Evolutionary conservation across 2,888 invertebrate genomes (phyloP).

Genomic region (Cylindroiulus punctatus): DNA sequence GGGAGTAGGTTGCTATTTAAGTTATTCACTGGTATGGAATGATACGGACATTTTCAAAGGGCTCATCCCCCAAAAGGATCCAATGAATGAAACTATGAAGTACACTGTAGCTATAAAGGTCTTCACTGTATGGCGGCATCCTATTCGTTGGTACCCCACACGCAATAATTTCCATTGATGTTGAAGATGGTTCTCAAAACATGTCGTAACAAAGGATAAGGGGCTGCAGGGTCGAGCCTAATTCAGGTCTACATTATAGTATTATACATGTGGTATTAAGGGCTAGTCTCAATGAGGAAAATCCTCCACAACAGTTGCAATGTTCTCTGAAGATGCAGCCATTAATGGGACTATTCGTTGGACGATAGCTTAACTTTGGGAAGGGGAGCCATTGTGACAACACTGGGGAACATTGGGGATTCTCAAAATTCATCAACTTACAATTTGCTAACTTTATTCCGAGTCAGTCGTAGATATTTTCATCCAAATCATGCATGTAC

Average conservation of each 20-base stretch:
- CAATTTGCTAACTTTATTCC: neutral
- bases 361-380: neutral
- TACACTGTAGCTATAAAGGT: neutral
- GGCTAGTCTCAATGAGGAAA: slow-evolving; percentile 26
- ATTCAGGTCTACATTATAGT: neutral
- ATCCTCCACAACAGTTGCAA: slow-evolving; percentile 16
- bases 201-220: neutral
- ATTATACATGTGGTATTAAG: slow-evolving; percentile 30
- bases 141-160: neutral
- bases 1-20: neutral
- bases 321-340: neutral
- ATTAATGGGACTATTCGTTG: neutral
- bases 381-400: neutral
- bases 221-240: neutral
- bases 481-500: neutral
- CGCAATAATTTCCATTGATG: slow-evolving; percentile 7
- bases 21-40: neutral
- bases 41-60: neutral
- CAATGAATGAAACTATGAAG: slow-evolving; percentile 30
- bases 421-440: neutral
- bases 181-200: neutral
- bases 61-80: neutral
- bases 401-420: neutral
- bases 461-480: neutral
- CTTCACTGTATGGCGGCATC: neutral